These are phyloP conservation scores for Camptogramma bilineatum DNA, from an alignment of 2,888 invertebrate genomes.

Conservation along the genomic window DNA sequence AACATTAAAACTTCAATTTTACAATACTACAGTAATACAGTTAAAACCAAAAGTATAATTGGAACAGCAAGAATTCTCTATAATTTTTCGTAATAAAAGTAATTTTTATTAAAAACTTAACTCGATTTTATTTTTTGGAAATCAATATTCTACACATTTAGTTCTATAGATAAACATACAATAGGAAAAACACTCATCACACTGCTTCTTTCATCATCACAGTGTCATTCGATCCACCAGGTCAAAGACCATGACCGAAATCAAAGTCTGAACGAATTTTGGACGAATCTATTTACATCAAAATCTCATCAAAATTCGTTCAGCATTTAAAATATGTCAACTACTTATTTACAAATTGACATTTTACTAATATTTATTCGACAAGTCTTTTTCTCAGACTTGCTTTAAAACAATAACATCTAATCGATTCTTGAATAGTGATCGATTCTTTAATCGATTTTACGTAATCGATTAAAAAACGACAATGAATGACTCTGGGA, in stretches of 20 bases:
- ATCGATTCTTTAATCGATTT: not conserved
- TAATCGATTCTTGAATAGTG: not conserved
- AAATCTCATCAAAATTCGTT: conserved; percentile 28
- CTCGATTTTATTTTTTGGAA: not conserved
- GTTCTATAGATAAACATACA: not conserved
- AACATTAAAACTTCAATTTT: not conserved
- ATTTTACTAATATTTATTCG: conserved; percentile 10
- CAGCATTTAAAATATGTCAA: conserved; percentile 13
- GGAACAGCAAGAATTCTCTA: no score
- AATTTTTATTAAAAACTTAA: not conserved
- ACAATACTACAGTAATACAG: not conserved
- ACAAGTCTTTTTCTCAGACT: conserved; percentile 26
- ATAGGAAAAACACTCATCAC: conserved; percentile 1
- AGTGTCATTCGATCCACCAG: not conserved
- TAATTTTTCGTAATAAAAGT: not conserved
- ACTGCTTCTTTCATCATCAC: not conserved
- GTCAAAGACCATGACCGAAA: not conserved
- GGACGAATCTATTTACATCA: not conserved
- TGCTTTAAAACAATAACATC: conserved; percentile 16
- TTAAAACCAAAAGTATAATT: not conserved
- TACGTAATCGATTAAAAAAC: conserved; percentile 6
- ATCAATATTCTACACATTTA: not conserved
- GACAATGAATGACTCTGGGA: conserved; percentile 42
- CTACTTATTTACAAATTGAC: conserved; percentile 30
- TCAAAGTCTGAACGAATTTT: not conserved